Evolutionary conservation across 2,888 invertebrate genomes (phyloP), one percentile per base, ranked within the genome.

Genomic region (Resseliella maxima): DNA sequence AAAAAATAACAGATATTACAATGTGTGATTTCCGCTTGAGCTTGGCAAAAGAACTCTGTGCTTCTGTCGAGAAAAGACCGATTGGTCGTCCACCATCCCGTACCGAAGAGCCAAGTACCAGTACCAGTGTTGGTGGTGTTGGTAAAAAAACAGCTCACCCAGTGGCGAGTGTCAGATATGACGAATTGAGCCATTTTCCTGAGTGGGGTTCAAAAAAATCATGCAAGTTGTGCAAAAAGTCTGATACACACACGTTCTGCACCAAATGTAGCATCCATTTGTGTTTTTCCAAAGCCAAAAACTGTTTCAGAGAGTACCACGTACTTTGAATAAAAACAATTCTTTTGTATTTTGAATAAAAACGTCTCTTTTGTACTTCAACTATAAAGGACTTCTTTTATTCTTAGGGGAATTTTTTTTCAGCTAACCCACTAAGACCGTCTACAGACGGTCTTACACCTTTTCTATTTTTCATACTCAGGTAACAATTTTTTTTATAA

Each of bases 141-240:
- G 83, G 83, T 83, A 83, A 36, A 83, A 83, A 83, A n/a, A n/a
- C n/a, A n/a, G n/a, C 21, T 21, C 83, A 83, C 36, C 83, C 83
- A 31, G 35, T 83, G 31, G 83, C 21, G n/a, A 41, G 21, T 41
- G 27, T 85, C 5, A 24, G 85, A 27, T 85, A 41, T 15, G 85
- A 85, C 24, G n/a, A 41, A 85, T n/a, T 85, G n/a, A 24, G 45
- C n/a, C 85, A 85, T 45, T 21, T 83, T 18, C 38, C 81, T 35
- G 36, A 83, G 10, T 83, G 38, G 81, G 18, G 45, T n/a, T 5
- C 45, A 45, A 85, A 85, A 85, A 85, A 85, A 45, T 45, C 45
- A 6, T 85, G 85, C 27, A 85, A 85, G 45, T n/a, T n/a, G n/a
- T n/a, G n/a, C n/a, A n/a, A n/a, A n/a, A n/a, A n/a, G 45, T 85